Evolutionary conservation across 2,113 vertebrate species (phyloP).

Genomic region (Meleagris gallopavo): DNA sequence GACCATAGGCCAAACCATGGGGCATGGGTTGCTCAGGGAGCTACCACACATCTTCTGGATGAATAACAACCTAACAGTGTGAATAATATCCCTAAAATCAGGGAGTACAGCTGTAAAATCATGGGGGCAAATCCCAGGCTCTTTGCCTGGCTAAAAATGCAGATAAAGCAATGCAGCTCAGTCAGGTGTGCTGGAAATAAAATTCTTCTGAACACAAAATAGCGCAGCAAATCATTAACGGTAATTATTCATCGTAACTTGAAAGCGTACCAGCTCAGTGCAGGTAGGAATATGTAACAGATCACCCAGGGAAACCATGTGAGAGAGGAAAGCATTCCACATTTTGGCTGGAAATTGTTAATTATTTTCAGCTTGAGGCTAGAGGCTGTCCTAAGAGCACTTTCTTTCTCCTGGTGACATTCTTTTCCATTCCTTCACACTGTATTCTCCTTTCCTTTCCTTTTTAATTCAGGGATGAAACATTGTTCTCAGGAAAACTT

Average conservation of each 20-base stretch:
- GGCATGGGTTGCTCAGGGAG: fast-evolving
- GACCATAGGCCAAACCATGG: not conserved
- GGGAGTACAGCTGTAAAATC: not conserved
- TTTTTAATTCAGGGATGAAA: conserved; percentile 52
- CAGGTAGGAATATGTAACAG: not conserved
- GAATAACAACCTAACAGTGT: not conserved
- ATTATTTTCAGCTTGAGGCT: conserved; percentile 44
- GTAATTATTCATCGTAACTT: not conserved
- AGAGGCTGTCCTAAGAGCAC: not conserved
- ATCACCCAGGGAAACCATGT: not conserved
- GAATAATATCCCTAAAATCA: not conserved
- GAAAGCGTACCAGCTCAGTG: not conserved
- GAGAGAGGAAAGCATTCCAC: not conserved
- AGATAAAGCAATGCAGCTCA: not conserved
- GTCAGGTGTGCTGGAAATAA: not conserved
- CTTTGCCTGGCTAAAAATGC: not conserved
- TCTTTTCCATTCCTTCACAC: not conserved
- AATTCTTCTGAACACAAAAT: not conserved
- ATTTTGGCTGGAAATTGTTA: conserved; percentile 9
- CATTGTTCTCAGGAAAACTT: conserved; percentile 25
- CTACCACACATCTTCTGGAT: not conserved
- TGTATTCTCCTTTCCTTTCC: conserved; percentile 15
- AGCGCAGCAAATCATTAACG: not conserved
- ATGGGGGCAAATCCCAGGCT: not conserved
- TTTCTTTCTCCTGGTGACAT: not conserved